Conservation (phyloP, 2,797 vertebrate species). For the Synaphobranchus kaupii region DNA sequence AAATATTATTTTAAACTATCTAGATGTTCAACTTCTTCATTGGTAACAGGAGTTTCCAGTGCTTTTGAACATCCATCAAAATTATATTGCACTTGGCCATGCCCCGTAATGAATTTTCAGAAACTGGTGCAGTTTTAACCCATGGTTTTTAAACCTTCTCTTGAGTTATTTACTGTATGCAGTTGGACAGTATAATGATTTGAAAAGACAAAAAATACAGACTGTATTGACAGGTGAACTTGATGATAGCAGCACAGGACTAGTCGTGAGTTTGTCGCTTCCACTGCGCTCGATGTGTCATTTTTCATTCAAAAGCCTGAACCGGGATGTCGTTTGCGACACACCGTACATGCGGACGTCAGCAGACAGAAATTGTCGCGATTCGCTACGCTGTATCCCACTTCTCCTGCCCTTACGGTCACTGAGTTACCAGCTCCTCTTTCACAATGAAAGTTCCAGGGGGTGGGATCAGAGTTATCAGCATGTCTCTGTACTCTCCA, state of each 20-base stretch:
- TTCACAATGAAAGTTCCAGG: neutral
- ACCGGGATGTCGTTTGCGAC: neutral
- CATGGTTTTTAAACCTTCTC: neutral
- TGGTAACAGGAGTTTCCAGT: neutral
- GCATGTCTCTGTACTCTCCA: neutral
- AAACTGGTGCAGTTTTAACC: neutral
- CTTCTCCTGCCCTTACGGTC: neutral
- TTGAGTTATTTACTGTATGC: neutral
- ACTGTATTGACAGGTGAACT: neutral
- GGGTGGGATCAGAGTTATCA: conserved; percentile 11
- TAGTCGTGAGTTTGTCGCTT: neutral
- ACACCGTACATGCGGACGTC: neutral
- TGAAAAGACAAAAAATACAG: neutral
- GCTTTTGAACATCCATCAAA: neutral
- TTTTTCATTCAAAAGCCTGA: neutral
- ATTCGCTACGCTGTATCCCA: neutral
- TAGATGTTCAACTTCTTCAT: neutral
- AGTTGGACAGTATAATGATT: neutral
- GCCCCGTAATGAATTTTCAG: neutral
- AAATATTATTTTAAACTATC: neutral
- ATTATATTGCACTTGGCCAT: neutral
- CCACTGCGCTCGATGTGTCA: neutral
- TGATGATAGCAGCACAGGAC: neutral
- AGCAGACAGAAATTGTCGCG: neutral
- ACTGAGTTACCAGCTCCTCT: neutral